Evolutionary conservation across 2,888 invertebrate species (phyloP).

Genomic region (Troides oblongomaculatus): DNA sequence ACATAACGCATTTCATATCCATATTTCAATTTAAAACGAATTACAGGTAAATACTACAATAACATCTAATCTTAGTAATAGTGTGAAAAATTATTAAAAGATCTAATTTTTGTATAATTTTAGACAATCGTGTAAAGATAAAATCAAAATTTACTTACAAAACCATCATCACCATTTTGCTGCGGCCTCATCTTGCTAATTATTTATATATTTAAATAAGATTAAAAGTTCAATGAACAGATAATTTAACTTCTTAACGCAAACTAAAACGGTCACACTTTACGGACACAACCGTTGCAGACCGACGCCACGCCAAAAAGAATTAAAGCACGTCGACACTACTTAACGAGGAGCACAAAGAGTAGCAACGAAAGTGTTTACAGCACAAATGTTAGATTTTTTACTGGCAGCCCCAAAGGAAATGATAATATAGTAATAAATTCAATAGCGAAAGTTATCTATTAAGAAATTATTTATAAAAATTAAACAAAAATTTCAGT

Average conservation of each 20-base stretch:
- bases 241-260: constrained; percentile 30
- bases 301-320: constrained; percentile 71
- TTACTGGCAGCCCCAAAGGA: neutral
- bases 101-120: neutral
- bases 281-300: constrained; percentile 40
- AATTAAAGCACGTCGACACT: constrained; percentile 34
- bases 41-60: neutral
- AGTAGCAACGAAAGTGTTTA: neutral
- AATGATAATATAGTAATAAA: neutral
- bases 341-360: neutral
- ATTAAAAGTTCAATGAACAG: constrained; percentile 8
- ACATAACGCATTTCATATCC: neutral
- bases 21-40: neutral
- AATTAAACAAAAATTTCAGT: no score
- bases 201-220: constrained; percentile 20
- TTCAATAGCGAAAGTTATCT: neutral
- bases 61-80: neutral
- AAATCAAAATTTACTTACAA: constrained; percentile 55
- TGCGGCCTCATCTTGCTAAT: constrained; percentile 65
- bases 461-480: neutral
- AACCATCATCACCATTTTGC: constrained; percentile 74
- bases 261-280: constrained; percentile 7
- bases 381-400: neutral
- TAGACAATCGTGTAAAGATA: neutral
- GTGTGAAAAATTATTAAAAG: neutral